Evolutionary conservation across 2,113 vertebrate genomes (phyloP).

Genomic region (Electrona antarctica): DNA sequence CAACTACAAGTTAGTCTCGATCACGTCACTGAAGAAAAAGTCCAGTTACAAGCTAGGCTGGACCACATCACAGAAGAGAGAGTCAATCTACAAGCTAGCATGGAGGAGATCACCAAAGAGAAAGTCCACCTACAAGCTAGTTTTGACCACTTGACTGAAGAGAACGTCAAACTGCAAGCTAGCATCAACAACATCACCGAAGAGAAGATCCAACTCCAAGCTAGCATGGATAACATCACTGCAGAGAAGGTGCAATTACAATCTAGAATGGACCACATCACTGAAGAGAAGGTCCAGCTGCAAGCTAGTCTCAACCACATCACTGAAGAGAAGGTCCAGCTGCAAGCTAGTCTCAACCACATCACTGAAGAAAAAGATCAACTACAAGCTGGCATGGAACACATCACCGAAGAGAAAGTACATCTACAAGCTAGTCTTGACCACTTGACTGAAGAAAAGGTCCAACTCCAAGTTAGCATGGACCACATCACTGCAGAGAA

Average conservation of each 20-base stretch:
- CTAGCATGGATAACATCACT: slow-evolving; percentile 23
- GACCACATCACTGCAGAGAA: background rate
- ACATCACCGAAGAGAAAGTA: too few relatives aligned
- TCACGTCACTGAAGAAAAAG: slow-evolving; percentile 1
- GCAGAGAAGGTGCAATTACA: background rate
- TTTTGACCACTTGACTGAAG: background rate
- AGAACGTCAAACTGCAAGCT: background rate
- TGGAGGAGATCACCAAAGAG: background rate
- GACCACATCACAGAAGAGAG: background rate
- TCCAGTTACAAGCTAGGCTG: slow-evolving; percentile 23
- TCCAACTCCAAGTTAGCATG: background rate
- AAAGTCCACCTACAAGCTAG: background rate
- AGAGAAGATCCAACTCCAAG: slow-evolving; percentile 28
- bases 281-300: slow-evolving; percentile 21
- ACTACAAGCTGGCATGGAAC: background rate
- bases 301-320: background rate
- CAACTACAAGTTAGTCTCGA: background rate
- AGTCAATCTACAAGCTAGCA: background rate
- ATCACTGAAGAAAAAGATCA: background rate
- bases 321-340: slow-evolving; percentile 15
- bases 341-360: slow-evolving; percentile 31
- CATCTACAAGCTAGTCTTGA: too few relatives aligned
- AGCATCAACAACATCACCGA: background rate
- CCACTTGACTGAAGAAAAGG: background rate
- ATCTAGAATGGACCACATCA: too few relatives aligned